phyloP scores from a whole-genome alignment of 1,140 invertebrate genomes.

The Drosophila arawakana region DNA sequence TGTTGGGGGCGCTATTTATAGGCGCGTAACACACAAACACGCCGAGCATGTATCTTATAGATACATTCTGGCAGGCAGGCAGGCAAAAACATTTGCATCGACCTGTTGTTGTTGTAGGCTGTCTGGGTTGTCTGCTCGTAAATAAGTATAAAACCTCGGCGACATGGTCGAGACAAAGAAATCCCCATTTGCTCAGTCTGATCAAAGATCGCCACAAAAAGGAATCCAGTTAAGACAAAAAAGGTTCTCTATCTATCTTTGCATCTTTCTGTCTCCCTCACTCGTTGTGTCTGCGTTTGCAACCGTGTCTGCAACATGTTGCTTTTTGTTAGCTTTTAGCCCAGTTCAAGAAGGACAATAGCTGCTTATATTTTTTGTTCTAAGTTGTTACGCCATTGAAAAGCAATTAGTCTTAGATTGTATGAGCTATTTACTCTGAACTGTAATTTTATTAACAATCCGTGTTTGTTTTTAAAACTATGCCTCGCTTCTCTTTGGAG shows the following conservation, averaged over 20 bases:
- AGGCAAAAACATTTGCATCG: slow-evolving; percentile 53
- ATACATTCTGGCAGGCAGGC: slow-evolving; percentile 62
- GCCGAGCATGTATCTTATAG: slow-evolving; percentile 72
- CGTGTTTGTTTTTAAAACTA: too few species aligned
- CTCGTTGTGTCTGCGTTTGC: neutral
- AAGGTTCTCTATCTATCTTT: slow-evolving; percentile 35
- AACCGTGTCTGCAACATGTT: slow-evolving; percentile 64
- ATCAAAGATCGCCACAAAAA: slow-evolving; percentile 51
- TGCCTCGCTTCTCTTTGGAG: too few species aligned
- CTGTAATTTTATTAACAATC: too few species aligned
- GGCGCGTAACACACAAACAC: slow-evolving; percentile 65
- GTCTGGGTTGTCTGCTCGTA: slow-evolving; percentile 68
- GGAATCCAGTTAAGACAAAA: slow-evolving; percentile 34
- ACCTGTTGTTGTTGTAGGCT: slow-evolving; percentile 44
- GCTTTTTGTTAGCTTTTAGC: slow-evolving; percentile 26
- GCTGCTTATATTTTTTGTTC: too few species aligned
- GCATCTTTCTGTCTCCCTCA: slow-evolving; percentile 1
- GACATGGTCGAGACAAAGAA: slow-evolving; percentile 73
- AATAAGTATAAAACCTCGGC: slow-evolving; percentile 54
- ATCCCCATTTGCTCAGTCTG: slow-evolving; percentile 52
- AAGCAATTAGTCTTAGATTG: too few species aligned
- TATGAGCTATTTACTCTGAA: too few species aligned
- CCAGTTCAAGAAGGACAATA: too few species aligned
- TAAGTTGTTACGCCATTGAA: too few species aligned
- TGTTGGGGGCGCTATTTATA: slow-evolving; percentile 76